These are phyloP conservation scores for Acomys russatus DNA, from an alignment of 2,797 vertebrate species.

Conservation along the genomic window DNA sequence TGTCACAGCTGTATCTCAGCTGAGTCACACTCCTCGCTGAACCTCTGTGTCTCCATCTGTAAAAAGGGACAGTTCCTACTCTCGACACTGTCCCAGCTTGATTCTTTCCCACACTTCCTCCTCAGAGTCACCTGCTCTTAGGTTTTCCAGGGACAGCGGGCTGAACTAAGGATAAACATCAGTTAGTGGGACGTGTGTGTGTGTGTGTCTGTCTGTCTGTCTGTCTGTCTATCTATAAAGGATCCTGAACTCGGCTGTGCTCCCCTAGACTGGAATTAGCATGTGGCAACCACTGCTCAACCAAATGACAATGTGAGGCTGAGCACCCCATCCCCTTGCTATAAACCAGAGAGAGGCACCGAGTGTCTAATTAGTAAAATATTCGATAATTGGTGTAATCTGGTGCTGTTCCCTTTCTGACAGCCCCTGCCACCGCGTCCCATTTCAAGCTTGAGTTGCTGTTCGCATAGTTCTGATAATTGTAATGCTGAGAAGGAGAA, in stretches of 20 bases:
- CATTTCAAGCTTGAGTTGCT: conserved; percentile 85
- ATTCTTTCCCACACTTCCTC: fast-evolving
- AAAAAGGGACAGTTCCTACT: background rate
- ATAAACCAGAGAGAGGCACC: conserved; percentile 25
- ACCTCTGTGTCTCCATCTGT: background rate
- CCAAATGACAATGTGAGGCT: background rate
- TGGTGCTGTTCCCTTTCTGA: conserved; percentile 57
- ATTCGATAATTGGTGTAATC: conserved; percentile 71
- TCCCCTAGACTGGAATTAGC: background rate
- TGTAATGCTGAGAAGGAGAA: conserved; percentile 85
- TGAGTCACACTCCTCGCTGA: background rate
- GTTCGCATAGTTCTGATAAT: conserved; percentile 80
- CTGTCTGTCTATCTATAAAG: background rate
- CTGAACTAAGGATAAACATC: background rate
- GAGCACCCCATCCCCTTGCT: background rate
- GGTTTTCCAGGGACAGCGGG: background rate
- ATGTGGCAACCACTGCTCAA: fast-evolving
- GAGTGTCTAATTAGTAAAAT: conserved; percentile 85
- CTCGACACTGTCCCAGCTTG: background rate
- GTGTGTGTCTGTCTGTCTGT: background rate
- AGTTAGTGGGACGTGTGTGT: background rate
- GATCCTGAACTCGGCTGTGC: background rate
- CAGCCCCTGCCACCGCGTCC: conserved; percentile 60
- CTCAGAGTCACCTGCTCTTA: background rate
- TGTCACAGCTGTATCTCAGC: background rate